Evolutionary conservation across 2,797 vertebrate genomes (phyloP), one percentile per base, ranked within the genome.

Genomic region (Coreius guichenoti): DNA sequence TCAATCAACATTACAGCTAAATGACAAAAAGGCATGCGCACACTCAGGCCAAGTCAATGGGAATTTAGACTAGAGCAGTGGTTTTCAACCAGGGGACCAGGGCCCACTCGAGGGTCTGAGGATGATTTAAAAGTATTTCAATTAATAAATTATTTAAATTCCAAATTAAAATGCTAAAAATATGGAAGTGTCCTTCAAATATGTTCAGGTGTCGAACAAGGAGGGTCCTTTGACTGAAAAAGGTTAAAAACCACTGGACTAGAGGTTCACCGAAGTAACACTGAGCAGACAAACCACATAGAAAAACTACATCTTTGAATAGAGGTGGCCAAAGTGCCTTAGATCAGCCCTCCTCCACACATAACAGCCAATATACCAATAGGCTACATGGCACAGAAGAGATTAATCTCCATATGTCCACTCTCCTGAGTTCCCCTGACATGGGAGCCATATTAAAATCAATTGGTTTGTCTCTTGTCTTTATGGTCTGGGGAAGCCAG

Each of bases 391-490:
- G 80, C 29, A 8, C n/a, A 75, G 54, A 84, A 75, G 58, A 76
- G 83, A 86, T 90, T 88, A 84, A 90, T 90, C 90, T 90, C 75
- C 82, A 89, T 88, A 89, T 91, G 89, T 92, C 91, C 86, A 89
- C 90, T 86, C 87, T 83, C 67, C 86, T 85, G 84, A 88, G 87
- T 86, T 93, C 88, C 89, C 68, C 88, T 90, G 87, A 85, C 85
- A 91, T 70, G 67, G 80, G 88, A 85, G 89, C 83, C 87, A 90
- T 90, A 89, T 88, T 88, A 89, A 88, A 90, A 89, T 95, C 93
- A 95, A 95, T 94, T 94, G 91, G 89, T 93, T 93, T 93, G 92
- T 94, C 91, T 94, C 89, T 92, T 87, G 91, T 92, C 93, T 95
- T 94, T 93, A 93, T 92, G 86, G 88, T 88, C 79, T 49, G 89